Evolutionary conservation across 2,888 invertebrate species (phyloP), one percentile per base, ranked within the genome.

Genomic region (Timema podura): DNA sequence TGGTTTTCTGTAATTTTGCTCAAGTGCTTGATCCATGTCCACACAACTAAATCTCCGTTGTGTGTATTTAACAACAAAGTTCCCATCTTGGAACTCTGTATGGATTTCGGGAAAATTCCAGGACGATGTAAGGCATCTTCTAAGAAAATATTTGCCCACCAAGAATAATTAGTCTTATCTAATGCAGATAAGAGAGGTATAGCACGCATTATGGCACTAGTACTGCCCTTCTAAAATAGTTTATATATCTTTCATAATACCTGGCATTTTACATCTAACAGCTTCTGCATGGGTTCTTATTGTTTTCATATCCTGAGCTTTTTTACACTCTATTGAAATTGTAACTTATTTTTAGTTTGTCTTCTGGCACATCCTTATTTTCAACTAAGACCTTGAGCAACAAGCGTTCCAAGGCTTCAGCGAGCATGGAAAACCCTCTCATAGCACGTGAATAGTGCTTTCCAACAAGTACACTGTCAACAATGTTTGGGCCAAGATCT

Each of bases 391-490:
- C 5, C 5, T 54, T 54, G 16, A 54, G 6, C 13, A 54, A 13
- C 3, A 54, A 54, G 54, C 13, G 54, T 54, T 54, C 13, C 11
- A 54, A 54, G 5, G 54, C 54, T 16, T 54, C 54, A 7, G 54
- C 9, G 54, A 54, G 54, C 54, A 54, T 54, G 16, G 54, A 54
- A 3, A 54, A 54, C 2, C 2, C 54, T 54, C n/a, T 54, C 54
- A 11, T 54, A 54, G 11, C 54, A 54, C 54, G 54, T 6, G n/a
- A 54, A 54, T 54, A 54, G 16, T 54, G 54, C 16, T 54, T 54
- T 54, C 6, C n/a, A 13, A 5, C 6, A 54, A 54, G 54, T 2
- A 54, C n/a, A 54, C 54, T 54, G n/a, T 6, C 54, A n/a, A 54
- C 2, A 54, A 54, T 16, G 54, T 54, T 54, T 16, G 54, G n/a